phyloP scores from a whole-genome alignment of 2,797 vertebrate genomes.

The Phrynocephalus guinanensis region DNA sequence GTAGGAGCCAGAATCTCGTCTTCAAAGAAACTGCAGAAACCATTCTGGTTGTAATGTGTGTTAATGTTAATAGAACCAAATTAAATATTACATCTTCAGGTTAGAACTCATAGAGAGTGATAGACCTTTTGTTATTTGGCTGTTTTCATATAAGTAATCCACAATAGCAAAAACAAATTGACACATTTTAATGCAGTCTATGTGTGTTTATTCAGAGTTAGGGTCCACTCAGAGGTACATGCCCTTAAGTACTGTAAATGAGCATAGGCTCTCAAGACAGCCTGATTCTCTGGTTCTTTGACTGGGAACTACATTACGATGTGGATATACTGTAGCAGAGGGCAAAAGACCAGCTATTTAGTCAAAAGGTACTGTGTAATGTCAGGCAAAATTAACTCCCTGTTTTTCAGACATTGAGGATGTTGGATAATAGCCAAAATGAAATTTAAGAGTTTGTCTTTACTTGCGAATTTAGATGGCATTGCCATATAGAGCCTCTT shows the following conservation, averaged over 20 bases:
- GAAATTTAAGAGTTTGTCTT: not conserved
- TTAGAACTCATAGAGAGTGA: not conserved
- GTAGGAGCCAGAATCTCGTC: constrained; percentile 1
- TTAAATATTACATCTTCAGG: not conserved
- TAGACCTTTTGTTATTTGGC: not conserved
- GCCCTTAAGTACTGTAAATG: not conserved
- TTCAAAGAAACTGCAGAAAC: constrained; percentile 7
- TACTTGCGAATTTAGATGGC: not conserved
- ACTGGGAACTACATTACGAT: not conserved
- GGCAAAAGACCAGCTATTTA: not conserved
- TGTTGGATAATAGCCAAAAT: not conserved
- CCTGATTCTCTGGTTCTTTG: not conserved
- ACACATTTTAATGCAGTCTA: not conserved
- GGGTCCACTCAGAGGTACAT: not conserved
- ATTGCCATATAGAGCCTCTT: not conserved
- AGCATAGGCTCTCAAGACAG: not conserved
- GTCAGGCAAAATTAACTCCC: not conserved
- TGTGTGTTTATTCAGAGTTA: not conserved
- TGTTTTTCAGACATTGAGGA: not conserved
- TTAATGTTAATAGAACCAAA: not conserved
- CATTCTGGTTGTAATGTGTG: not conserved
- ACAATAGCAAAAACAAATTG: not conserved
- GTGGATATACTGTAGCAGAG: not conserved
- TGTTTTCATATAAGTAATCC: not conserved
- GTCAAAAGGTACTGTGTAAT: not conserved